Conservation (phyloP, 2,113 vertebrate species). For the Chinchilla lanigera region DNA sequence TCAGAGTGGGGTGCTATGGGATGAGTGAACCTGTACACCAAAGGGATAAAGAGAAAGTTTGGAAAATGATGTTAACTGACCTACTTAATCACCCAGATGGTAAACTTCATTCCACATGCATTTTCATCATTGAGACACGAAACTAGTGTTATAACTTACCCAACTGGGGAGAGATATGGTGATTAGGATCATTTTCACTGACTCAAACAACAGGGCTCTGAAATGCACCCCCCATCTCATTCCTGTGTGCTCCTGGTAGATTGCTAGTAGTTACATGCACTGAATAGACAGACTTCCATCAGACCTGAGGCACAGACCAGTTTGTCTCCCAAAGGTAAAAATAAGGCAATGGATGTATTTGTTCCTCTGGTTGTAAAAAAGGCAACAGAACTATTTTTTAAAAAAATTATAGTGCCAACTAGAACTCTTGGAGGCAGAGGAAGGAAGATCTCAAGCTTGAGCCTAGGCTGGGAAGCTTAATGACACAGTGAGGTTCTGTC, state of each 20-base stretch:
- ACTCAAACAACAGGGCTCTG: too few relatives aligned
- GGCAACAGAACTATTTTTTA: neutral
- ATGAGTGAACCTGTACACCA: too few relatives aligned
- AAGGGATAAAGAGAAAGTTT: neutral
- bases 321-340: neutral
- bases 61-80: neutral
- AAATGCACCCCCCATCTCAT: neutral
- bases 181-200: neutral
- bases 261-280: neutral
- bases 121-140: neutral
- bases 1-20: neutral
- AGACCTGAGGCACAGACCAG: neutral
- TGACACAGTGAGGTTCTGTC: neutral
- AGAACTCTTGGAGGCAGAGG: neutral
- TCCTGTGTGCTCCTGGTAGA: too few relatives aligned
- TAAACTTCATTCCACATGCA: neutral
- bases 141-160: neutral
- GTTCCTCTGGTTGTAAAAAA: neutral
- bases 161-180: neutral
- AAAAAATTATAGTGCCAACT: neutral
- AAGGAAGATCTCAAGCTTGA: neutral
- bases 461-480: neutral
- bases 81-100: neutral
- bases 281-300: rapidly evolving
- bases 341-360: neutral